A percentile compares a stretch with the other conserved stretches of the same genome.
phyloP scores from a whole-genome alignment of 1,140 invertebrate genomes.

The Arion vulgaris region DNA sequence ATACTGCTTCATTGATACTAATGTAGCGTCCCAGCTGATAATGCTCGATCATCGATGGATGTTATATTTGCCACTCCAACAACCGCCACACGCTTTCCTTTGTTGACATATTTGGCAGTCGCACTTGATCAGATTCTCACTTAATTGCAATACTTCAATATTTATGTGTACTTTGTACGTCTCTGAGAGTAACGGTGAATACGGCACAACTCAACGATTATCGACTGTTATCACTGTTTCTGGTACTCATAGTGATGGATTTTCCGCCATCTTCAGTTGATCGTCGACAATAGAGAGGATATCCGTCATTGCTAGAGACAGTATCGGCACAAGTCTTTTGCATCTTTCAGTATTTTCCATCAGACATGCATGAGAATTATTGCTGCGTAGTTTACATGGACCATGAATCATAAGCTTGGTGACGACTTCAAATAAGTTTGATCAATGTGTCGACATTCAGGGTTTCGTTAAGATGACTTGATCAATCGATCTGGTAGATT shows the following conservation, averaged over 20 bases:
- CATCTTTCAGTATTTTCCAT: conserved; percentile 71
- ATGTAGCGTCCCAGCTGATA: conserved; percentile 51
- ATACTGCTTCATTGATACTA: conserved; percentile 58
- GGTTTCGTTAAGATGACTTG: too few species aligned
- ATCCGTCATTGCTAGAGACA: too few species aligned
- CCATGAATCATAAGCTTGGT: too few species aligned
- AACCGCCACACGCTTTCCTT: conserved; percentile 42
- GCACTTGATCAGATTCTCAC: conserved; percentile 49
- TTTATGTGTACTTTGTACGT: conserved; percentile 49
- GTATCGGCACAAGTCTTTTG: conserved; percentile 63
- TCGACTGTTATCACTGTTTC: conserved; percentile 32
- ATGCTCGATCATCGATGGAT: conserved; percentile 34
- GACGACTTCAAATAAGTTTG: too few species aligned
- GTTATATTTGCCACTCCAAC: conserved; percentile 29
- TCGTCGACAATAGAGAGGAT: too few species aligned
- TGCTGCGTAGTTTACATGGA: too few species aligned
- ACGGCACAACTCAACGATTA: conserved; percentile 51
- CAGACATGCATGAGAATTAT: too few species aligned
- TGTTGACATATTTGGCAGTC: conserved; percentile 46
- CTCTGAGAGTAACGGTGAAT: too few species aligned
- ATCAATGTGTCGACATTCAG: too few species aligned
- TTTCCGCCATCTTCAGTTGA: too few species aligned
- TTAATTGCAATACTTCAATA: conserved; percentile 48
- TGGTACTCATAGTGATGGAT: conserved; percentile 19
- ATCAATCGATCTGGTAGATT: too few species aligned